phyloP scores from a whole-genome alignment of 1,140 invertebrate genomes.

The Asobara japonica region DNA sequence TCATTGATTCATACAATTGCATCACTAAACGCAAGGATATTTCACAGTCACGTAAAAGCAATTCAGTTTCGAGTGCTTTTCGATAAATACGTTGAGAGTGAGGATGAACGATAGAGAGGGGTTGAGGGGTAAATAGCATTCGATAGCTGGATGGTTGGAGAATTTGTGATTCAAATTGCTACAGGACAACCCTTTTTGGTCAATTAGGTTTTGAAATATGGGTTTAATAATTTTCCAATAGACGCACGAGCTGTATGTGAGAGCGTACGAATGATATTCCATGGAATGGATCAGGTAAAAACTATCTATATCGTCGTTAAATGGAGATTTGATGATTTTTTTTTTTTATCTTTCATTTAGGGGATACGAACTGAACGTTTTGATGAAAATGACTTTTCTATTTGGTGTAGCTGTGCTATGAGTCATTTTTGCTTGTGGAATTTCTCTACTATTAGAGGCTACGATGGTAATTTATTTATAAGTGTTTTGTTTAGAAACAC shows the following conservation, averaged over 20 bases:
- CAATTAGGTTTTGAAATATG: conserved; percentile 14
- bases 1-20: neutral
- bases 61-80: neutral
- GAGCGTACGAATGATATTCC: neutral
- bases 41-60: neutral
- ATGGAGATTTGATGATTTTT: neutral
- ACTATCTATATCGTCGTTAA: neutral
- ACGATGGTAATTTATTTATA: too few relatives aligned
- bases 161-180: conserved; percentile 15
- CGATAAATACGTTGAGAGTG: neutral
- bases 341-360: neutral
- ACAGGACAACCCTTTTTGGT: conserved; percentile 15
- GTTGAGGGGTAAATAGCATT: neutral
- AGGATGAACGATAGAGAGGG: neutral
- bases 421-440: too few relatives aligned
- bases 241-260: neutral
- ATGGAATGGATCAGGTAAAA: neutral
- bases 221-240: conserved; percentile 13
- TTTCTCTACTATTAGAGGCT: too few relatives aligned
- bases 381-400: too few relatives aligned
- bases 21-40: neutral
- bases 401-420: too few relatives aligned
- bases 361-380: too few relatives aligned
- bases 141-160: neutral
- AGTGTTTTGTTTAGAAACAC: too few relatives aligned